phyloP scores from a whole-genome alignment of 2,888 invertebrate genomes.

The Muscina levida region DNA sequence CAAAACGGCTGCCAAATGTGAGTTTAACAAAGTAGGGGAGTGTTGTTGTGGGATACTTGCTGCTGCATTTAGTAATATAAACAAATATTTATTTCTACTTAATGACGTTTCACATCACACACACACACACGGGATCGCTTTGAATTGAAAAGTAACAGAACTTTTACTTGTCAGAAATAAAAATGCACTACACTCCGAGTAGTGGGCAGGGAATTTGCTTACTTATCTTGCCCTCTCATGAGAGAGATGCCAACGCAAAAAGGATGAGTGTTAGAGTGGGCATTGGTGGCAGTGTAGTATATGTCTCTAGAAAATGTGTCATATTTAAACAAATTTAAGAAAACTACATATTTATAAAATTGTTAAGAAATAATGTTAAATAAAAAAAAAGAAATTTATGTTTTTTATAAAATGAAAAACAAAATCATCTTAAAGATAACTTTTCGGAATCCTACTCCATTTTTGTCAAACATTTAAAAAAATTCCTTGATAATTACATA shows the following conservation, averaged over 20 bases:
- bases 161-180: conserved; percentile 44
- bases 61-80: conserved; percentile 32
- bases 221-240: conserved; percentile 14
- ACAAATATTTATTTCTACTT: conserved; percentile 31
- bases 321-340: too few relatives aligned
- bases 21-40: conserved; percentile 51
- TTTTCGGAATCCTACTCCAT: too few relatives aligned
- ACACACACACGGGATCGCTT: neutral
- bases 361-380: too few relatives aligned
- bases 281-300: too few relatives aligned
- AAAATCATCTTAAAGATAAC: too few relatives aligned
- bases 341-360: too few relatives aligned
- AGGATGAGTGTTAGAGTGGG: too few relatives aligned
- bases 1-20: neutral
- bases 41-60: conserved; percentile 7
- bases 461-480: too few relatives aligned
- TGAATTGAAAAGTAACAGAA: conserved; percentile 8
- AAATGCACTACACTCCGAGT: conserved; percentile 35
- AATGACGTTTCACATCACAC: conserved; percentile 41
- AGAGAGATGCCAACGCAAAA: neutral
- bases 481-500: too few relatives aligned
- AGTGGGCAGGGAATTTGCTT: neutral
- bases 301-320: too few relatives aligned
- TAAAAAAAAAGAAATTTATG: too few relatives aligned
- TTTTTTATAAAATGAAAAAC: too few relatives aligned